Percentiles rank a stretch among this genome's conserved stretches.
Evolutionary conservation across 2,888 invertebrate species (phyloP).

Genomic region (Tetanocera ferruginea): DNA sequence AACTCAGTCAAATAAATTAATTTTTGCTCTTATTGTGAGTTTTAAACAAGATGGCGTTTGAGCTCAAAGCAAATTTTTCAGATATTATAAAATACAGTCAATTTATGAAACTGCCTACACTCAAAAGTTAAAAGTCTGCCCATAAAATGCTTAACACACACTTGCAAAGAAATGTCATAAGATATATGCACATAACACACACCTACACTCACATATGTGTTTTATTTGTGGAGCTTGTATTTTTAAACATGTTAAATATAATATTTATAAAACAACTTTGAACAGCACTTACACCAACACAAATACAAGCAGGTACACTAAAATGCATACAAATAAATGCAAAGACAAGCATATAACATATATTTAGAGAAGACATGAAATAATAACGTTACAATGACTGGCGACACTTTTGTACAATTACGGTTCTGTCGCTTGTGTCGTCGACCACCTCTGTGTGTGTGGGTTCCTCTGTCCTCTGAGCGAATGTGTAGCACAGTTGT

Average conservation of each 20-base stretch:
- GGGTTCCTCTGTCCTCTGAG: too few species aligned
- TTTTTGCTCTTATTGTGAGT: too few species aligned
- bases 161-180: background rate
- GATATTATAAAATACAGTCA: background rate
- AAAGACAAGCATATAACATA: too few species aligned
- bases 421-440: background rate
- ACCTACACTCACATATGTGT: background rate
- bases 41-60: background rate
- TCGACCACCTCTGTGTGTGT: background rate
- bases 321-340: too few species aligned
- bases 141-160: constrained; percentile 12
- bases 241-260: too few species aligned
- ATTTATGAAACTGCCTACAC: too few species aligned
- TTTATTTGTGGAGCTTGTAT: background rate
- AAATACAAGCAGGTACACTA: too few species aligned
- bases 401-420: constrained; percentile 3
- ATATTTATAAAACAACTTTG: too few species aligned
- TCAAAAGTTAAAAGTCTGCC: background rate
- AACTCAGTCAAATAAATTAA: too few species aligned
- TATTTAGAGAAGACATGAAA: too few species aligned
- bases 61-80: background rate
- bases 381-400: background rate
- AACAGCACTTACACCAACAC: too few species aligned
- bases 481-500: background rate
- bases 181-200: background rate